Conservation (phyloP, 2,113 vertebrate genomes). For the Megaptera novaeangliae region DNA sequence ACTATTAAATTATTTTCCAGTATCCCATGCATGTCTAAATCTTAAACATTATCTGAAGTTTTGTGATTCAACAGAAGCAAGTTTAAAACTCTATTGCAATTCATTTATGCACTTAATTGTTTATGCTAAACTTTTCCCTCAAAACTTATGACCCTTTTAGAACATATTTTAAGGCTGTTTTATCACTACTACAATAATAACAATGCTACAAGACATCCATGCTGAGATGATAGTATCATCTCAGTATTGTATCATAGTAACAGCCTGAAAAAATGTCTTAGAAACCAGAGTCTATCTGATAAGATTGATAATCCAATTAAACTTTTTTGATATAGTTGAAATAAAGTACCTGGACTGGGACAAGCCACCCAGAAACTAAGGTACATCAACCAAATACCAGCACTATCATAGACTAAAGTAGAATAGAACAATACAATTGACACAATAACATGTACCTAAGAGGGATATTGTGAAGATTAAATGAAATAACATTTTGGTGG, state of each 20-base stretch:
- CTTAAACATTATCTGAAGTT: not conserved
- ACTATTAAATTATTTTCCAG: not conserved
- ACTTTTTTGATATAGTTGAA: not conserved
- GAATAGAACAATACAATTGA: not conserved
- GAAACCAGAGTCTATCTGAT: not conserved
- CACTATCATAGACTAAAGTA: not conserved
- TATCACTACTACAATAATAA: not conserved
- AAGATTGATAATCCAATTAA: not conserved
- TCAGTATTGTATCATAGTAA: not conserved
- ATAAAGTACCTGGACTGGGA: not conserved
- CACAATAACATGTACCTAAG: not conserved
- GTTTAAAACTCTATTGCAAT: not conserved
- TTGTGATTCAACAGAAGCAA: not conserved
- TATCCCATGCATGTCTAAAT: not conserved
- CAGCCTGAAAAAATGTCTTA: not conserved
- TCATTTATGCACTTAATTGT: not conserved
- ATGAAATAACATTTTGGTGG: not conserved
- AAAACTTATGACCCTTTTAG: not conserved
- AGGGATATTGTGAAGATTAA: not conserved
- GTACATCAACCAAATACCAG: not conserved
- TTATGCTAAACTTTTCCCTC: not conserved
- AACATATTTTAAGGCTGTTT: not conserved
- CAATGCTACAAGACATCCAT: not conserved
- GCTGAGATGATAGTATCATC: not conserved
- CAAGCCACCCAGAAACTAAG: not conserved